Percentiles rank a stretch among this genome's conserved stretches.
These are phyloP conservation scores for Tetragnatha versicolor DNA, from an alignment of 1,140 invertebrate species.

Conservation along the genomic window DNA sequence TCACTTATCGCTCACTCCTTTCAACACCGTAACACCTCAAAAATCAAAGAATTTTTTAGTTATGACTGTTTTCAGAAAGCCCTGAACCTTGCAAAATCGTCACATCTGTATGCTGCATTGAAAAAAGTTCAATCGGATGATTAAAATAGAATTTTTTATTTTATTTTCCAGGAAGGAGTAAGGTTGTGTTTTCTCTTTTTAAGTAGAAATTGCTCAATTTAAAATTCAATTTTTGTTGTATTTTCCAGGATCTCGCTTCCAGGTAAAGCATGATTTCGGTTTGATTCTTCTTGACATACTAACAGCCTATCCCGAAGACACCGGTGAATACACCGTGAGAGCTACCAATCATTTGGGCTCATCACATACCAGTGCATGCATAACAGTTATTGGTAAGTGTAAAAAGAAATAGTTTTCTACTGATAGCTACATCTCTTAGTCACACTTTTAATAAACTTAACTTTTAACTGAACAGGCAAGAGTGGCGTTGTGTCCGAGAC, in stretches of 20 bases:
- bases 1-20: too few species aligned
- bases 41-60: too few species aligned
- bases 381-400: constrained; percentile 71
- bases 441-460: background rate
- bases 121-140: too few species aligned
- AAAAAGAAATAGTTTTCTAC: background rate
- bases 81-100: too few species aligned
- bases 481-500: constrained; percentile 83
- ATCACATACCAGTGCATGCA: constrained; percentile 88
- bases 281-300: constrained; percentile 93
- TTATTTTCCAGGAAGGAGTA: too few species aligned
- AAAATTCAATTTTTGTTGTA: too few species aligned
- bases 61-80: too few species aligned
- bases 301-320: constrained; percentile 77
- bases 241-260: constrained; percentile 76
- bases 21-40: too few species aligned
- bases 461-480: constrained; percentile 60
- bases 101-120: too few species aligned
- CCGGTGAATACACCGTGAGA: constrained; percentile 90
- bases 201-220: too few species aligned
- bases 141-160: too few species aligned
- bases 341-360: constrained; percentile 92
- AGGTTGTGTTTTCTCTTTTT: too few species aligned
- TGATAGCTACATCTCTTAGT: background rate
- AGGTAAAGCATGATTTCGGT: constrained; percentile 93